Evolutionary conservation across 2,797 vertebrate species (phyloP), one percentile per base, ranked within the genome.

Genomic region (Ispidina picta): DNA sequence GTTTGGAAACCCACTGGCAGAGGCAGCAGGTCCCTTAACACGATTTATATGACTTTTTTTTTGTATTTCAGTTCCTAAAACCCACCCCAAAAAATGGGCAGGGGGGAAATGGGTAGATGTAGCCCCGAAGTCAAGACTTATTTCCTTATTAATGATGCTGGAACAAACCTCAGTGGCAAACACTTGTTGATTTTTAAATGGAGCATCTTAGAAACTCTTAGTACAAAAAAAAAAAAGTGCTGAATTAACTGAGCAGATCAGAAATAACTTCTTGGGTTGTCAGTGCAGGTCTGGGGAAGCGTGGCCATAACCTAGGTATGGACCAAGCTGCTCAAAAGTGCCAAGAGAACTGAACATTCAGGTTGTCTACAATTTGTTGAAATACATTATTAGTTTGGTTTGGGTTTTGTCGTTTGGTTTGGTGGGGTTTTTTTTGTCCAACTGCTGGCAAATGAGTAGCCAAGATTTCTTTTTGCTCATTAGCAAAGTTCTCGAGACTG

Each of bases 301-400:
- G 12, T 0, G 11, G 10, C 10, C 10, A 2, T 5, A 4, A 73
- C 7, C 22, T 18, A 9, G 26, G 5, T 5, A 8, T 0, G 2
- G 46, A 14, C 41, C 31, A 55, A 65, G 21, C 26, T 26, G n/a
- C n/a, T 2, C n/a, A 6, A 25, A 68, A 26, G 41, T 6, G 16
- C 41, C 12, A 2, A 13, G 12, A 52, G 31, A 26, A 6, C 5
- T 0, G 0, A 29, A 8, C 20, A 1, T 23, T 21, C 49, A 31
- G 12, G 28, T 29, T 35, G 31, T 7, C 59, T 8, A 6, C 12
- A 14, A 8, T 21, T 15, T 17, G 2, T 54, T 41, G 58, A 74
- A 65, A 60, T 17, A 6, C 29, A 28, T 8, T 5, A 22, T n/a
- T 23, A 21, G 1, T 66, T 58, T 18, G 4, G 3, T 65, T 65